Evolutionary conservation across 2,113 vertebrate genomes (phyloP).

Genomic region (Dendropsophus ebraccatus): DNA sequence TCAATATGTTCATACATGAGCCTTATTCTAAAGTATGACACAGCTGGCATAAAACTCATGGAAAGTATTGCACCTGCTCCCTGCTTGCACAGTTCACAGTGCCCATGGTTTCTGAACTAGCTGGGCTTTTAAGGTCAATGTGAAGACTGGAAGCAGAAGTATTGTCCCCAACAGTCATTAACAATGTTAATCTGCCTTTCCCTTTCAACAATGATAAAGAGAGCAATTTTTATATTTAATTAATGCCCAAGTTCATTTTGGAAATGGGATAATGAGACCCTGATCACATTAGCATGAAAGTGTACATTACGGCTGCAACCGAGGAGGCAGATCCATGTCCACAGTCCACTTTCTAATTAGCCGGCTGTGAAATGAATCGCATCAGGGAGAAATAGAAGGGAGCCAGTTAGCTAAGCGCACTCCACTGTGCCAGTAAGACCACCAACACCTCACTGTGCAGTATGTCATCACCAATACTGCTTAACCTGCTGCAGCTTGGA

Average conservation of each 20-base stretch:
- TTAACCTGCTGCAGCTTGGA: slow-evolving; percentile 64
- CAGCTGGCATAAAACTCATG: slow-evolving; percentile 68
- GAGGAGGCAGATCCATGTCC: slow-evolving; percentile 78
- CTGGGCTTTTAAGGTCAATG: slow-evolving; percentile 62
- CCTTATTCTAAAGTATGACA: slow-evolving; percentile 34
- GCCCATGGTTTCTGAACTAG: slow-evolving; percentile 49
- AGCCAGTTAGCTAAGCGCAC: slow-evolving; percentile 66
- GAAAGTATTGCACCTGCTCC: slow-evolving; percentile 80
- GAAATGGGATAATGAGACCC: slow-evolving; percentile 92
- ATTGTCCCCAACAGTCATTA: slow-evolving; percentile 77
- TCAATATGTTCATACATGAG: neutral
- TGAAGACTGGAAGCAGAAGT: slow-evolving; percentile 67
- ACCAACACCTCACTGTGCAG: slow-evolving; percentile 64
- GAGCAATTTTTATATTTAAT: slow-evolving; percentile 89
- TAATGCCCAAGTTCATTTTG: slow-evolving; percentile 90
- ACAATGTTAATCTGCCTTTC: slow-evolving; percentile 78
- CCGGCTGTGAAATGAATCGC: slow-evolving; percentile 79
- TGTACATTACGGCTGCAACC: slow-evolving; percentile 78
- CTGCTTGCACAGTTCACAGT: slow-evolving; percentile 57
- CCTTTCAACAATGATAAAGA: slow-evolving; percentile 79
- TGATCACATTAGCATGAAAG: slow-evolving; percentile 91
- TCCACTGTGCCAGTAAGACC: slow-evolving; percentile 69
- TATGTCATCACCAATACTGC: slow-evolving; percentile 64
- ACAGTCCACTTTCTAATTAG: slow-evolving; percentile 85
- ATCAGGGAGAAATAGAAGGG: slow-evolving; percentile 68